Percentiles rank a stretch among this genome's conserved stretches.
These are phyloP conservation scores for Nomada fabriciana DNA, from an alignment of 2,888 invertebrate genomes.

Conservation along the genomic window DNA sequence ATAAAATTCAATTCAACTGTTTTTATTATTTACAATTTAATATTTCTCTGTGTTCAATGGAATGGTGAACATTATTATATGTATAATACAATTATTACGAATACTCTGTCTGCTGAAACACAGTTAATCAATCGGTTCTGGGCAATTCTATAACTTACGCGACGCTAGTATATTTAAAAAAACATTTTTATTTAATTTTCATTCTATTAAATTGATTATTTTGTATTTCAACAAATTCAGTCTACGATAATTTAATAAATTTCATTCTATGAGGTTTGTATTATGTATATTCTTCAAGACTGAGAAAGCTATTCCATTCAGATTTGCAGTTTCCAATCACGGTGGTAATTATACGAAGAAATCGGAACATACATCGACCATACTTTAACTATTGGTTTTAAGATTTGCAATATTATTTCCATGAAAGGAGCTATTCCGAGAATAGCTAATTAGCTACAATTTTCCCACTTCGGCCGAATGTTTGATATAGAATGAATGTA, in stretches of 20 bases:
- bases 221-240: constrained; percentile 4
- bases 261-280: background rate
- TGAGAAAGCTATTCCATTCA: background rate
- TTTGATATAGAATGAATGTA: no score
- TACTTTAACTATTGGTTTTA: background rate
- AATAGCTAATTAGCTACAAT: no score
- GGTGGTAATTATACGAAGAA: background rate
- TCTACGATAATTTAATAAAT: background rate
- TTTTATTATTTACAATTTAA: no score
- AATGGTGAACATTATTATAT: constrained; percentile 6
- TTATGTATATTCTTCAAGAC: background rate
- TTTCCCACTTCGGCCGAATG: no score
- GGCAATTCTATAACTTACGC: background rate
- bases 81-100: background rate
- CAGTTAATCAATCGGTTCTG: background rate
- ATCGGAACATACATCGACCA: background rate
- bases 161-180: no score
- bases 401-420: background rate
- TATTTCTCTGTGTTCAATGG: constrained; percentile 3
- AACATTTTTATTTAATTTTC: no score
- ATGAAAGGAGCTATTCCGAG: no score
- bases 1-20: no score
- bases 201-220: constrained; percentile 2
- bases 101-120: background rate
- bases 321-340: background rate